phyloP scores from a whole-genome alignment of 35 echinoderm and acorn worm genomes.

The Apostichopus californicus region DNA sequence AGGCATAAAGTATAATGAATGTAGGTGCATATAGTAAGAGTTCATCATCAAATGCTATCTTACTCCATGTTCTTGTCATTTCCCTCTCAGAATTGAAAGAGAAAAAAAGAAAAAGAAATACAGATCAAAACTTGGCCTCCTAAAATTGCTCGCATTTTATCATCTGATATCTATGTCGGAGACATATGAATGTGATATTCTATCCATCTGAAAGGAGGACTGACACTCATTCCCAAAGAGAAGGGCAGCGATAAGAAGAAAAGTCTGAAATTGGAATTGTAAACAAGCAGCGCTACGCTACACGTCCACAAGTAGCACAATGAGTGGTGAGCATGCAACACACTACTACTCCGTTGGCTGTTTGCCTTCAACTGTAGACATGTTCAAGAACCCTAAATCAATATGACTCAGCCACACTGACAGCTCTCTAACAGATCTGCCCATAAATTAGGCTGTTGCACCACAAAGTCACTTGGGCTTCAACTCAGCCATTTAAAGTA shows the following conservation, averaged over 20 bases:
- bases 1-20: too few species aligned
- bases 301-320: not conserved
- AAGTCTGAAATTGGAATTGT: not conserved
- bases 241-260: not conserved
- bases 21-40: too few species aligned
- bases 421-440: not conserved
- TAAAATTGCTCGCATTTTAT: too few species aligned
- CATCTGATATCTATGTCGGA: too few species aligned
- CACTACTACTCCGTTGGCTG: too few species aligned
- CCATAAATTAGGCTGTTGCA: slow-evolving; percentile 27
- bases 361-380: not conserved
- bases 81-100: too few species aligned
- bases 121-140: too few species aligned
- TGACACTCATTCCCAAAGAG: not conserved
- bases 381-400: slow-evolving; percentile 40
- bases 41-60: too few species aligned
- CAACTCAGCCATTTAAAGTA: not conserved
- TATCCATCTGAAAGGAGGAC: not conserved
- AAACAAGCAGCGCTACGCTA: not conserved
- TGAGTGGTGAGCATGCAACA: not conserved
- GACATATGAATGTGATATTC: not conserved
- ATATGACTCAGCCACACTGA: slow-evolving; percentile 12
- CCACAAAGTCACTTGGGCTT: slow-evolving; percentile 21
- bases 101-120: too few species aligned
- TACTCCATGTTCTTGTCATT: too few species aligned